Conservation (phyloP, 2,113 vertebrate species). For the Microtus ochrogaster region DNA sequence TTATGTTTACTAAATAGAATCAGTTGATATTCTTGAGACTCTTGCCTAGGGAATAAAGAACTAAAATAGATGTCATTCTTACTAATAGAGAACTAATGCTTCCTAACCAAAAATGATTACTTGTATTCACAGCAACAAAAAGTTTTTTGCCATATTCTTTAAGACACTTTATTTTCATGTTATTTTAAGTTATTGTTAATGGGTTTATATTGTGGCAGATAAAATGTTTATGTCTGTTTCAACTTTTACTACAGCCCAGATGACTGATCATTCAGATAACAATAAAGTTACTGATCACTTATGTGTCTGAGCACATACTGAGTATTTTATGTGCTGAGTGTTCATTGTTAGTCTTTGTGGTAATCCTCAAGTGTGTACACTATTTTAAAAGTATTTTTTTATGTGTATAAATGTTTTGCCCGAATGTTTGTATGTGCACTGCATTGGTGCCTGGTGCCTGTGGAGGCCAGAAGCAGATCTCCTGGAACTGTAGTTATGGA, state of each 20-base stretch:
- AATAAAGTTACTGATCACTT: not conserved
- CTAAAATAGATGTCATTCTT: not conserved
- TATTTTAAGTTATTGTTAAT: constrained; percentile 19
- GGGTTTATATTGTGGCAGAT: constrained; percentile 8
- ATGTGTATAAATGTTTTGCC: not conserved
- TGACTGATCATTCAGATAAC: not conserved
- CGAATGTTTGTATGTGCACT: not conserved
- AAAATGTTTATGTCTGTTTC: constrained; percentile 27
- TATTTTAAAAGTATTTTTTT: not conserved
- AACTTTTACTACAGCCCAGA: constrained; percentile 13
- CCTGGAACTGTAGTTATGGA: not conserved
- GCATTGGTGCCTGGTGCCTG: not conserved
- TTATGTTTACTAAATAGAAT: constrained; percentile 53
- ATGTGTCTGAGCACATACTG: not conserved
- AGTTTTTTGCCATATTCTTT: not conserved
- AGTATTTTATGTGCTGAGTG: constrained; percentile 27
- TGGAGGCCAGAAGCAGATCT: not conserved
- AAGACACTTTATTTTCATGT: constrained; percentile 12
- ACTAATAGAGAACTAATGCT: constrained; percentile 42
- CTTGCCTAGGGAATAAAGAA: constrained; percentile 39
- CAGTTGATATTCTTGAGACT: constrained; percentile 11
- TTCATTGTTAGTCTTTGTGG: constrained; percentile 27
- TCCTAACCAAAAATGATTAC: constrained; percentile 35
- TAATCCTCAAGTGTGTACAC: not conserved
- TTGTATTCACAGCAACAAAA: not conserved